Conservation (phyloP, 2,888 invertebrate genomes). For the Onchidella celtica region DNA sequence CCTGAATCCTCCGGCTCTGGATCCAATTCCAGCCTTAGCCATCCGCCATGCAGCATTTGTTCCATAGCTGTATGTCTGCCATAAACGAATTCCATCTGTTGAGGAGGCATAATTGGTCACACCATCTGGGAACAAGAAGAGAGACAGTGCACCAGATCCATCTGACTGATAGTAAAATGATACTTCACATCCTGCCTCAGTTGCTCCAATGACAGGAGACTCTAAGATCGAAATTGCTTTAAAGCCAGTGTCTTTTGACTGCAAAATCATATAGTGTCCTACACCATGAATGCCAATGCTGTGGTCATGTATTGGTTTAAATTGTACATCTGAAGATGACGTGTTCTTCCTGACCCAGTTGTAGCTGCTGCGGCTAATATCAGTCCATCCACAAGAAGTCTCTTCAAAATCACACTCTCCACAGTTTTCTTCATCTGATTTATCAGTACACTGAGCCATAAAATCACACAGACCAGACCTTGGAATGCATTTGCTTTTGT, state of each 20-base stretch:
- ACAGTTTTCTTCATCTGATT: slow-evolving; percentile 72
- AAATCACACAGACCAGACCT: slow-evolving; percentile 71
- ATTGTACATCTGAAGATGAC: neutral
- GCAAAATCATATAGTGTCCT: slow-evolving; percentile 73
- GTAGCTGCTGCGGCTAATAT: slow-evolving; percentile 63
- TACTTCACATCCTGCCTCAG: slow-evolving; percentile 65
- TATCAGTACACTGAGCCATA: slow-evolving; percentile 64
- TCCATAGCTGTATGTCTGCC: slow-evolving; percentile 59
- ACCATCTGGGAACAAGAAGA: slow-evolving; percentile 41
- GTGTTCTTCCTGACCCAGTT: slow-evolving; percentile 59
- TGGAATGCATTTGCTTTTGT: slow-evolving; percentile 64
- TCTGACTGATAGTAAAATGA: slow-evolving; percentile 65
- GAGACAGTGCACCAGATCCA: slow-evolving; percentile 51
- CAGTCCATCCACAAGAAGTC: slow-evolving; percentile 70
- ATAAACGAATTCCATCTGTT: slow-evolving; percentile 58
- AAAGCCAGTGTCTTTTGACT: slow-evolving; percentile 29
- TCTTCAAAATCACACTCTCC: slow-evolving; percentile 72
- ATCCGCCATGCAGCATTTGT: slow-evolving; percentile 66
- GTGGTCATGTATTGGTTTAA: slow-evolving; percentile 67
- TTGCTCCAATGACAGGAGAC: slow-evolving; percentile 66
- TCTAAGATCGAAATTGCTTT: slow-evolving; percentile 50
- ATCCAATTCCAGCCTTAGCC: slow-evolving; percentile 65
- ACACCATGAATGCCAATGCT: slow-evolving; percentile 61
- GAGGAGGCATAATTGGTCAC: slow-evolving; percentile 21
- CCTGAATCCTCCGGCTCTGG: slow-evolving; percentile 63